These are phyloP conservation scores for Platyrinchus mystaceus DNA, from an alignment of 2,797 vertebrate genomes.

Conservation along the genomic window DNA sequence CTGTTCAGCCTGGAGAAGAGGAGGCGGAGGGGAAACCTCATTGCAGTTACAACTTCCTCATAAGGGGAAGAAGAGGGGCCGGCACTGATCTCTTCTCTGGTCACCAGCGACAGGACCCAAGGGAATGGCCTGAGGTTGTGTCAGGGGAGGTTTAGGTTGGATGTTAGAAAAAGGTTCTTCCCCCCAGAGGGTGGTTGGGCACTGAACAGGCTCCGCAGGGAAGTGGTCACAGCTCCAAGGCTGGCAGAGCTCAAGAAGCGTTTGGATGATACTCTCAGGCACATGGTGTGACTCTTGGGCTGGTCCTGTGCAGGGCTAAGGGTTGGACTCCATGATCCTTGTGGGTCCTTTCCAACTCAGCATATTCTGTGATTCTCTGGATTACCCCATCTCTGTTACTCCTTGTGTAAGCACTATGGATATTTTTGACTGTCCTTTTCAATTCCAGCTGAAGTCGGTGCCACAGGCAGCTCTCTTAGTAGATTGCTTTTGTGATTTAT, in stretches of 20 bases:
- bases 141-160: background rate
- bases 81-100: background rate
- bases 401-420: conserved; percentile 55
- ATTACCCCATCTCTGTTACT: conserved; percentile 16
- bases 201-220: background rate
- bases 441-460: conserved; percentile 66
- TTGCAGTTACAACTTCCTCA: background rate
- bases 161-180: background rate
- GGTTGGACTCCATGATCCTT: background rate
- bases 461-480: conserved; percentile 74
- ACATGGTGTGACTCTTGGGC: background rate
- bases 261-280: background rate
- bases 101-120: background rate
- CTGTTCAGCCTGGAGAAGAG: background rate
- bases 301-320: background rate
- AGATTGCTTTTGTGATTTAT: conserved; percentile 83
- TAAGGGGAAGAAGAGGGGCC: background rate
- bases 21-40: background rate
- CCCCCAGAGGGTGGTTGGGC: background rate
- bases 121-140: background rate
- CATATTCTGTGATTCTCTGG: background rate
- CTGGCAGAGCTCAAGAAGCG: background rate
- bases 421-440: conserved; percentile 73
- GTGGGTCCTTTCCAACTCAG: background rate
- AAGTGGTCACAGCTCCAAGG: background rate